These are phyloP conservation scores for Verasper variegatus DNA, from an alignment of 2,113 vertebrate species.

Conservation along the genomic window DNA sequence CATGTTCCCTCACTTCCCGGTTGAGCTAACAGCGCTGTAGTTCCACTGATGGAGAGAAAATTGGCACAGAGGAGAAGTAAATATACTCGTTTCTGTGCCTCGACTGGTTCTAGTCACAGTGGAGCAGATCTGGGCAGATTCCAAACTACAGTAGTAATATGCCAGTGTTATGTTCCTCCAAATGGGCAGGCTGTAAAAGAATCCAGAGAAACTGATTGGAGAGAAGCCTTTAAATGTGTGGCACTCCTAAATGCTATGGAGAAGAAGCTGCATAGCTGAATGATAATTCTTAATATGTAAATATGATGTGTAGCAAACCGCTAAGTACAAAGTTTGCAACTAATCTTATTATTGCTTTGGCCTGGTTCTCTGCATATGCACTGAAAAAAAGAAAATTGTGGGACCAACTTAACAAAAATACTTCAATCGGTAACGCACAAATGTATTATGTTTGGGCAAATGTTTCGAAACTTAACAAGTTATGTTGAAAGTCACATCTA, in stretches of 20 bases:
- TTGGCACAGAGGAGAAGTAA: slow-evolving; percentile 3
- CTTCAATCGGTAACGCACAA: too few relatives aligned
- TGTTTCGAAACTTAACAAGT: too few relatives aligned
- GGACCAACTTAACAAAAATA: too few relatives aligned
- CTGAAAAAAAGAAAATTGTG: too few relatives aligned
- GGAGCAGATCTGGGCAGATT: slow-evolving; percentile 17
- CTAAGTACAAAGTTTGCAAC: neutral
- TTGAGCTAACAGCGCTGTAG: slow-evolving; percentile 1
- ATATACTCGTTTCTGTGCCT: slow-evolving; percentile 20
- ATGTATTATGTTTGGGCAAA: too few relatives aligned
- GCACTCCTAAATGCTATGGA: neutral
- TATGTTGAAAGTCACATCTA: too few relatives aligned
- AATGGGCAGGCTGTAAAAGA: slow-evolving; percentile 29
- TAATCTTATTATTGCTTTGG: neutral
- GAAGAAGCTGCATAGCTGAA: neutral
- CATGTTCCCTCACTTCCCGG: neutral
- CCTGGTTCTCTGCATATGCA: neutral
- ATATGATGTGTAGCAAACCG: neutral
- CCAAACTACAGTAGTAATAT: slow-evolving; percentile 17
- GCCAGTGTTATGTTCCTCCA: slow-evolving; percentile 30
- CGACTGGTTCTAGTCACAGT: neutral
- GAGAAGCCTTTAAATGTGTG: slow-evolving; percentile 13
- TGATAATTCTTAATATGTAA: neutral
- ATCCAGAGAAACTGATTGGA: slow-evolving; percentile 12
- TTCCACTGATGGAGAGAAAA: neutral